Base-by-base conservation (phyloP, 2,113 vertebrate genomes). In the Hippopotamus amphibius region DNA sequence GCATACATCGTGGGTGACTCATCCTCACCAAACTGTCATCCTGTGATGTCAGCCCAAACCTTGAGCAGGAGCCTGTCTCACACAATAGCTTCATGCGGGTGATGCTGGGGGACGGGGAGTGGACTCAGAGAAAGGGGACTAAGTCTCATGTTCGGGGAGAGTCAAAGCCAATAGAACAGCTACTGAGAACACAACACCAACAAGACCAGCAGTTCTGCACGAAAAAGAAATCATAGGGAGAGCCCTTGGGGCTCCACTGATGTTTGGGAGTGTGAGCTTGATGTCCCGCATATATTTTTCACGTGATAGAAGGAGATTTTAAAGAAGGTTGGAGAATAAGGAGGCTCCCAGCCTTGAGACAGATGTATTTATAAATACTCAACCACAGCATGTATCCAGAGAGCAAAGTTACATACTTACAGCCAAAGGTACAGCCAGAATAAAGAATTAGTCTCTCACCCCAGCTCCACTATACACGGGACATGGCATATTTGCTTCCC, bases 361-460 rank as follows among this genome's bases (percentile, higher is more conserved):
- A 69, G 24, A 71, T 28, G 6, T 63, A 55, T 59, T 65, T 89
- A 65, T 41, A 89, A 93, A 89, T 16, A 79, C 6, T 68, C 9
- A 69, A 7, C 37, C 88, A 50, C 9, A 71, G 37, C 8, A 41
- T 55, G 12, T 55, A 11, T 14, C 89, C 63, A 57, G 21, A n/a
- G 53, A 72, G 76, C n/a, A 61, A 95, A 81, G 41, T 28, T 37
- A 65, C 15, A 15, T 15, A 53, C 28, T 66, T 63, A 59, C 2
- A 87, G 48, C 50, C 72, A 82, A 82, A 89, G 4, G 74, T 33
- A 92, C 95, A 93, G 50, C 22, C 66, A 50, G 41, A 66, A 66
- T 22, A 68, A 88, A 93, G 28, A 83, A 55, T 12, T 21, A 30
- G 48, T 7, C 46, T 59, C 65, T 65, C 43, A 65, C 17, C 3